Conservation (phyloP, 2,113 vertebrate genomes). For the Oxygymnocypris stewartii region DNA sequence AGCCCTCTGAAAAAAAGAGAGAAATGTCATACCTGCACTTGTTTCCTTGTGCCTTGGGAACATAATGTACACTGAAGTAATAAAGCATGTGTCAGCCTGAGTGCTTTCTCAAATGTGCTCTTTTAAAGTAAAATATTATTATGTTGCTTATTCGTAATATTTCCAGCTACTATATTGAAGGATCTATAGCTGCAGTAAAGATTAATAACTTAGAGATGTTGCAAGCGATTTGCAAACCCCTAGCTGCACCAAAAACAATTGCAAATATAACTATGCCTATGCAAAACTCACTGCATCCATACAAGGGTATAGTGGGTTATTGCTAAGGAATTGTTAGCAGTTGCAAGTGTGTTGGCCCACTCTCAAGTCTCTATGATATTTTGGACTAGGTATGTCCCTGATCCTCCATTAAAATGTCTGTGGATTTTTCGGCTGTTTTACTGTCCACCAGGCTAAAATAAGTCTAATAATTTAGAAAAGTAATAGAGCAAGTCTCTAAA, state of each 20-base stretch:
- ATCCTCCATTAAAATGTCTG: too few relatives aligned
- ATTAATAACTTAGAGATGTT: background rate
- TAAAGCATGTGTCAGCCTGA: conserved; percentile 11
- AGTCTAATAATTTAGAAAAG: background rate
- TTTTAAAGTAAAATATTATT: background rate
- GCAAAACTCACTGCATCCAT: background rate
- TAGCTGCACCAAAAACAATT: conserved; percentile 6
- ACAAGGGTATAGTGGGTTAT: background rate
- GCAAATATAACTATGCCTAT: background rate
- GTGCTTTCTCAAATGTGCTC: background rate
- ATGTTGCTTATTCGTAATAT: background rate
- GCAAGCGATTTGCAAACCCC: background rate
- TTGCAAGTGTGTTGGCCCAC: background rate
- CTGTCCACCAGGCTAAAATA: background rate
- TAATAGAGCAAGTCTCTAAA: background rate
- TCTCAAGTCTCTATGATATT: too few relatives aligned
- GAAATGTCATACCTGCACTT: background rate
- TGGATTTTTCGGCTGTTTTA: background rate
- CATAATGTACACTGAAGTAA: conserved; percentile 16
- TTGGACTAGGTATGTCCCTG: too few relatives aligned
- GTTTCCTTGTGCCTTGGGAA: background rate
- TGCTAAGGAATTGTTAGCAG: background rate
- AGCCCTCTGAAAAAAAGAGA: background rate
- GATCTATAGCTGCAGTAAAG: conserved; percentile 1
- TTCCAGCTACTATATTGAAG: background rate